These are phyloP conservation scores for Prionailurus bengalensis DNA, from an alignment of 2,113 vertebrate species.

Conservation along the genomic window DNA sequence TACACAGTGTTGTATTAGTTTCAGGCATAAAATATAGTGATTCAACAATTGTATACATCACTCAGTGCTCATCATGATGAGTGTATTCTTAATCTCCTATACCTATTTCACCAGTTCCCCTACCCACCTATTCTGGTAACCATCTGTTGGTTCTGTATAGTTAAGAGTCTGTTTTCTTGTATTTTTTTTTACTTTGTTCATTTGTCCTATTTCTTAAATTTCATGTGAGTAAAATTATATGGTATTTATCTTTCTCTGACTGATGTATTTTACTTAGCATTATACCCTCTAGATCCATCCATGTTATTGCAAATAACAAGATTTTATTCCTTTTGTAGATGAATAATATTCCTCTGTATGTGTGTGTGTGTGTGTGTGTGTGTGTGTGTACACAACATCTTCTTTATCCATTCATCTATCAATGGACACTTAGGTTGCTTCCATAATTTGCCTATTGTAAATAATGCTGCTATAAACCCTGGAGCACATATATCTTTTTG, in stretches of 20 bases:
- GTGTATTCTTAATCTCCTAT: background rate
- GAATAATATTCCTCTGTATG: background rate
- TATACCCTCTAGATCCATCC: background rate
- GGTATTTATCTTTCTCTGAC: background rate
- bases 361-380: background rate
- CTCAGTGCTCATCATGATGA: background rate
- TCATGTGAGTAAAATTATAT: background rate
- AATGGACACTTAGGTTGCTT: background rate
- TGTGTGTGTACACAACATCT: background rate
- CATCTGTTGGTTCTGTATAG: background rate
- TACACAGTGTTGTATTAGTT: background rate
- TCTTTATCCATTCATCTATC: background rate
- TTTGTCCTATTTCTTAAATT: background rate
- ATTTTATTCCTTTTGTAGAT: background rate
- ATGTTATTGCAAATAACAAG: background rate
- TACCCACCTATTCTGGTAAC: background rate
- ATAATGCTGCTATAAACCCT: background rate
- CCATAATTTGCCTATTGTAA: background rate
- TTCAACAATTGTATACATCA: background rate
- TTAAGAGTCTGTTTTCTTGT: background rate
- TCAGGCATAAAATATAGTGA: background rate
- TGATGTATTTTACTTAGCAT: background rate
- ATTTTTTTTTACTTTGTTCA: background rate
- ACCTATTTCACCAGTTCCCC: background rate
- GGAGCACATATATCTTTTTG: background rate